phyloP scores from a whole-genome alignment of 2,888 invertebrate genomes.

The Pachycephus smyrnensis region DNA sequence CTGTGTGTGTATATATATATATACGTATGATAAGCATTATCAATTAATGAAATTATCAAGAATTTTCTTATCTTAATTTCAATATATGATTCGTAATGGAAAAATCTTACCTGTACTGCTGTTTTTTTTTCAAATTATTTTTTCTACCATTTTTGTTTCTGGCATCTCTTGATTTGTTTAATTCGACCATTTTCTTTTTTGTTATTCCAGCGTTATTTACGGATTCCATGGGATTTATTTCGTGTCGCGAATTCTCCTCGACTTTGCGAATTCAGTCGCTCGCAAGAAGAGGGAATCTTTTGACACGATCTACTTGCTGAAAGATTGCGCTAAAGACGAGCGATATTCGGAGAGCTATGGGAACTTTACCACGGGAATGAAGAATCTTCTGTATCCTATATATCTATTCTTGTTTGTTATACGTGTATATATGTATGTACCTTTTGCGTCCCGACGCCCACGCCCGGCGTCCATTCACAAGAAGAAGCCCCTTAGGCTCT shows the following conservation, averaged over 20 bases:
- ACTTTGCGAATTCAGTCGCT: background rate
- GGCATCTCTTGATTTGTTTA: background rate
- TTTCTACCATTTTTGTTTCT: background rate
- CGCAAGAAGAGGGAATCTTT: constrained; percentile 37
- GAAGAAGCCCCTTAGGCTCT: constrained; percentile 24
- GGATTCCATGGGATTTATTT: background rate
- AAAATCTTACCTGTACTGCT: background rate
- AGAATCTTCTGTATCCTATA: constrained; percentile 33
- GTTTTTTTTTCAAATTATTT: background rate
- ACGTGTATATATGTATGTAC: constrained; percentile 3
- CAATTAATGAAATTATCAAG: too few relatives aligned
- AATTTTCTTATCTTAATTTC: background rate
- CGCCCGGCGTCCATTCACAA: constrained; percentile 49
- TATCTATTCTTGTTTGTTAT: background rate
- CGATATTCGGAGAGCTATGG: constrained; percentile 45
- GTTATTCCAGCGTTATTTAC: background rate
- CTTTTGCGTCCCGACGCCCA: constrained; percentile 32
- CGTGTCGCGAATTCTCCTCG: background rate
- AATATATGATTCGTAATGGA: background rate
- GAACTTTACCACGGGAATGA: constrained; percentile 63
- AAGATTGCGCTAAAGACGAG: constrained; percentile 43
- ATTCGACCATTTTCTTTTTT: background rate
- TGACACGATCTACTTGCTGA: constrained; percentile 48
- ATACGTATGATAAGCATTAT: background rate
- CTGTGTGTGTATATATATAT: background rate